Evolutionary conservation across 1,140 invertebrate genomes (phyloP), one percentile per base, ranked within the genome.

Genomic region (Aphelinus certus): DNA sequence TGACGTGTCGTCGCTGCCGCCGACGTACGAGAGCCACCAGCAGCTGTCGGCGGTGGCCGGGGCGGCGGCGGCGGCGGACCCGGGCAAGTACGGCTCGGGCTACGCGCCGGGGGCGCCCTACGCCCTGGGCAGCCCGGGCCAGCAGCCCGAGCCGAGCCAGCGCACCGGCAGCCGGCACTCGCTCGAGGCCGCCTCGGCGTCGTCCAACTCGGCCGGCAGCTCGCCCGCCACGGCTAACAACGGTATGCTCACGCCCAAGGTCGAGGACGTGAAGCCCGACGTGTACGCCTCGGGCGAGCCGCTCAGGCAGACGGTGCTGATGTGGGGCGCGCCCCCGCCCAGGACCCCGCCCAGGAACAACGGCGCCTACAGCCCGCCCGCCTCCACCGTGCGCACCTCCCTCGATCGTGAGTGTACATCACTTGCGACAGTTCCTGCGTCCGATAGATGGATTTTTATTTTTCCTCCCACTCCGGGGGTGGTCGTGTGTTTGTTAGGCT

Each of bases 271-370:
- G 3, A 92, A 92, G 76, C 84, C 88, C 0, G 91, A 91, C 45
- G 84, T 86, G 0, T 86, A 88, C 77, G 84, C 83, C 9, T 84
- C 82, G 53, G 91, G 92, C 70, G 91, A 92, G 69, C 88, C 90
- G 46, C 91, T 92, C 0, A 87, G 95, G 43, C 94, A 96, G 85
- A 96, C 95, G 1, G 95, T 96, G 26, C 89, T 96, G 2, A 95
- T 95, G 95, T 95, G 94, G 94, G 94, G 94, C 2, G 84, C 80
- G 82, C 92, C 79, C 79, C 90, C 79, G 57, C 42, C 66, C 26
- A 79, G 85, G 62, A 87, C 85, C 69, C 83, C 85, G 56, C 83
- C 87, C 60, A 82, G 85, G 65, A 84, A 85, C 76, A 86, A 86
- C 79, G 83, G 88, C 4, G 88, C 86, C 68, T 88, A 88, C 64